Conservation (phyloP, 1,140 invertebrate genomes). For the Ceratina japonica region DNA sequence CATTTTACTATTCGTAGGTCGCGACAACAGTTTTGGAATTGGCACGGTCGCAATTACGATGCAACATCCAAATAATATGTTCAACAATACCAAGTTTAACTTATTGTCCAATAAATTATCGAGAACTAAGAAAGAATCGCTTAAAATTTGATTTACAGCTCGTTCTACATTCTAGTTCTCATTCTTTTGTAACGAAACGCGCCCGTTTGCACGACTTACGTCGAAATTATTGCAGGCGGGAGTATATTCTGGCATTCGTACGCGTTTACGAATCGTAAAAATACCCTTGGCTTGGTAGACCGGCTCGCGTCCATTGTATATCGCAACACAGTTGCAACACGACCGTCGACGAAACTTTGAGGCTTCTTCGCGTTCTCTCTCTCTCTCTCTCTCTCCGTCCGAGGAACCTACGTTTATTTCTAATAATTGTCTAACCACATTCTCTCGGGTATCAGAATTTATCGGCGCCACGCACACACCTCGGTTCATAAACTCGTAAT, state of each 20-base stretch:
- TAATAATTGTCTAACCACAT: background rate
- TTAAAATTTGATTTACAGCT: too few species aligned
- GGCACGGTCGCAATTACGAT: conserved; percentile 44
- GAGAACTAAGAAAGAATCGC: too few species aligned
- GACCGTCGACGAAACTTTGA: background rate
- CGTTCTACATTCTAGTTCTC: too few species aligned
- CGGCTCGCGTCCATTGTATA: conserved; percentile 2
- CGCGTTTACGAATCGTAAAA: conserved; percentile 15
- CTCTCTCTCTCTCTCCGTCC: too few species aligned
- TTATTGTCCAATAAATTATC: too few species aligned
- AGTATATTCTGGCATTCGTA: conserved; percentile 1
- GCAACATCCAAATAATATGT: background rate
- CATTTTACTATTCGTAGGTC: conserved; percentile 60
- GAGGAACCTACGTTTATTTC: background rate
- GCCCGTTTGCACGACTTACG: background rate
- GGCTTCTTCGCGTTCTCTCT: background rate
- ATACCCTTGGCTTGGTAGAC: conserved; percentile 43
- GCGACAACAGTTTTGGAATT: conserved; percentile 46
- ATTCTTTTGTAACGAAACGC: too few species aligned
- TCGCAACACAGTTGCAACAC: conserved; percentile 21
- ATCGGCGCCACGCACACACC: background rate
- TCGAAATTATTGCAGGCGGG: background rate
- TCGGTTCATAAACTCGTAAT: background rate
- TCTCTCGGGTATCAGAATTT: background rate
- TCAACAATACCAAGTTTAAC: background rate